Evolutionary conservation across 2,888 invertebrate genomes (phyloP).

Genomic region (Sthenelais limicola): DNA sequence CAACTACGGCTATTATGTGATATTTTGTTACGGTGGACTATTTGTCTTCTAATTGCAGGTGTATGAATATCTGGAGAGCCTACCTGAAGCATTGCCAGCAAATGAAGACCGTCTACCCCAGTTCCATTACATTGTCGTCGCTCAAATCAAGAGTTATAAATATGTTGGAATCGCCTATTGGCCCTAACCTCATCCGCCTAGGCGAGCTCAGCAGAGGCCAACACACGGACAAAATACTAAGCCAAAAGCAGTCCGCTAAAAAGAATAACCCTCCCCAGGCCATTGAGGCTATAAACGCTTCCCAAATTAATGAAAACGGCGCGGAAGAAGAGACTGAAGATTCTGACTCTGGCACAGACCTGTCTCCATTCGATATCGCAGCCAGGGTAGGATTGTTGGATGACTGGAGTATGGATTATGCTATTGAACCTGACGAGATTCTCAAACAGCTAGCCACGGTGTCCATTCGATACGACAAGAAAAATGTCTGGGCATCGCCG

Average conservation of each 20-base stretch:
- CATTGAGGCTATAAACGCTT: too few relatives aligned
- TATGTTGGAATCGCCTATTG: slow-evolving; percentile 42
- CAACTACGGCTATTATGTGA: too few relatives aligned
- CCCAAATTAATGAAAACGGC: too few relatives aligned
- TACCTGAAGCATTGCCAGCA: slow-evolving; percentile 62
- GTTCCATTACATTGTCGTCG: slow-evolving; percentile 56
- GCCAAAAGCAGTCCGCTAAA: not conserved
- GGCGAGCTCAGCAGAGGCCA: slow-evolving; percentile 1
- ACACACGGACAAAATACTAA: not conserved
- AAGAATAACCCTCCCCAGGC: too few relatives aligned
- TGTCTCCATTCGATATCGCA: slow-evolving; percentile 41
- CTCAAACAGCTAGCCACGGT: slow-evolving; percentile 56
- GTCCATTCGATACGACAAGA: slow-evolving; percentile 34
- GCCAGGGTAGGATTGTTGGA: slow-evolving; percentile 50
- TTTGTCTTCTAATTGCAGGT: too few relatives aligned
- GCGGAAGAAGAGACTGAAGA: not conserved
- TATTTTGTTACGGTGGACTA: too few relatives aligned
- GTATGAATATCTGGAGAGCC: slow-evolving; percentile 51
- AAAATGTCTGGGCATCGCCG: slow-evolving; percentile 18
- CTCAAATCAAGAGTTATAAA: slow-evolving; percentile 58
- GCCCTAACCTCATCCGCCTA: slow-evolving; percentile 40
- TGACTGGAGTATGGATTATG: slow-evolving; percentile 54
- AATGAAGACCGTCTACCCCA: slow-evolving; percentile 63
- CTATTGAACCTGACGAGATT: slow-evolving; percentile 58
- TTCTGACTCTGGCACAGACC: too few relatives aligned